Evolutionary conservation across 2,888 invertebrate species (phyloP).

Genomic region (Steromphala cineraria): DNA sequence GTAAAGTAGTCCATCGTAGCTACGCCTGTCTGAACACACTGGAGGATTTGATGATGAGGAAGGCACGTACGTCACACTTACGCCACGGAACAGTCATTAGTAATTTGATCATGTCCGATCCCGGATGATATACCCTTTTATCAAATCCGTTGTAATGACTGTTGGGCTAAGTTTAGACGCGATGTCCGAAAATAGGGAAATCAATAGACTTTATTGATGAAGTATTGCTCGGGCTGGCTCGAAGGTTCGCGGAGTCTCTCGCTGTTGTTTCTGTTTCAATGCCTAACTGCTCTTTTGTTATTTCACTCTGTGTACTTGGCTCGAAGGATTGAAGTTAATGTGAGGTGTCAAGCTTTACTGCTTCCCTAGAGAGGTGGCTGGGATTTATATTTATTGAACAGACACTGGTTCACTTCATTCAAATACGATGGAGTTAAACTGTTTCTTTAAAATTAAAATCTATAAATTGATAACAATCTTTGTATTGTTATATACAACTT

Average conservation of each 20-base stretch:
- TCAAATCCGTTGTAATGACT: neutral
- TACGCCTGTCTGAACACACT: neutral
- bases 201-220: neutral
- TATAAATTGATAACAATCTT: too few relatives aligned
- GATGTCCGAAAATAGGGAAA: neutral
- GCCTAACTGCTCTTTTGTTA: neutral
- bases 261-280: neutral
- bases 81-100: neutral
- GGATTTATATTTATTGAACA: too few relatives aligned
- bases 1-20: neutral
- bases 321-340: neutral
- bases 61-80: neutral
- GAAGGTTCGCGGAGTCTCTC: neutral
- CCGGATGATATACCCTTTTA: neutral
- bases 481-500: too few relatives aligned
- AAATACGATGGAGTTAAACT: too few relatives aligned
- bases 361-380: too few relatives aligned
- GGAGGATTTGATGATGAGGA: neutral
- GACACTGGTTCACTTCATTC: too few relatives aligned
- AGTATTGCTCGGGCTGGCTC: neutral
- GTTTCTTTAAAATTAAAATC: too few relatives aligned
- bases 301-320: neutral
- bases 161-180: neutral
- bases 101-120: neutral
- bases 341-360: too few relatives aligned